Evolutionary conservation across 2,888 invertebrate genomes (phyloP).

Genomic region (Platyscelio sp.): DNA sequence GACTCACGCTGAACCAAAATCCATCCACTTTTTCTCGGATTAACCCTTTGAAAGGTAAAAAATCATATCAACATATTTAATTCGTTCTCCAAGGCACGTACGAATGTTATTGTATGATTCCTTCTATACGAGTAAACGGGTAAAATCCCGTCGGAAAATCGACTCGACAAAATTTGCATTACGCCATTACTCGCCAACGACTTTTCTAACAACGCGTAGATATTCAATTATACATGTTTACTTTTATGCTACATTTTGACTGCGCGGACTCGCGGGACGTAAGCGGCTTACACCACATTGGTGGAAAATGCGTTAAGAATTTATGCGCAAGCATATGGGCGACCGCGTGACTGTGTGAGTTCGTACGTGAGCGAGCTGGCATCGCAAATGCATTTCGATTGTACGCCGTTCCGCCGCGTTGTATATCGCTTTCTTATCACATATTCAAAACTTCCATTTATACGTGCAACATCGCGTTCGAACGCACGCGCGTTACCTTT

Average conservation of each 20-base stretch:
- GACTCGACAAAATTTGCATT: conserved; percentile 18
- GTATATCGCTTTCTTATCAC: conserved; percentile 67
- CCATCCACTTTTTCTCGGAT: too few species aligned
- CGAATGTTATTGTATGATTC: too few species aligned
- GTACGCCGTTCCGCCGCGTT: conserved; percentile 25
- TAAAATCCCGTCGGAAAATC: too few species aligned
- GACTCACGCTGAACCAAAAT: too few species aligned
- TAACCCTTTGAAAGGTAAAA: too few species aligned
- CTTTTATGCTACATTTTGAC: conserved; percentile 59
- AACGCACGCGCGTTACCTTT: conserved; percentile 23
- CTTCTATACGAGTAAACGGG: too few species aligned
- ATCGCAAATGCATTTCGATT: conserved; percentile 66
- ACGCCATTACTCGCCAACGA: neutral
- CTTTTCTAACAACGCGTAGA: conserved; percentile 31
- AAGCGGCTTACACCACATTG: conserved; percentile 53
- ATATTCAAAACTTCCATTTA: conserved; percentile 62
- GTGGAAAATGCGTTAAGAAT: conserved; percentile 61
- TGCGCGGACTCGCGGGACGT: conserved; percentile 28
- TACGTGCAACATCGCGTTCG: conserved; percentile 43
- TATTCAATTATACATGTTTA: conserved; percentile 58
- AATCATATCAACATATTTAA: too few species aligned
- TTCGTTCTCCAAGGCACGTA: too few species aligned
- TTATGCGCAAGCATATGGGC: conserved; percentile 32
- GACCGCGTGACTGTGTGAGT: conserved; percentile 1
- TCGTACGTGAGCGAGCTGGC: conserved; percentile 19